These are phyloP conservation scores for Patiria pectinifera DNA, from an alignment of 53 echinoderm and acorn worm genomes.

Conservation along the genomic window DNA sequence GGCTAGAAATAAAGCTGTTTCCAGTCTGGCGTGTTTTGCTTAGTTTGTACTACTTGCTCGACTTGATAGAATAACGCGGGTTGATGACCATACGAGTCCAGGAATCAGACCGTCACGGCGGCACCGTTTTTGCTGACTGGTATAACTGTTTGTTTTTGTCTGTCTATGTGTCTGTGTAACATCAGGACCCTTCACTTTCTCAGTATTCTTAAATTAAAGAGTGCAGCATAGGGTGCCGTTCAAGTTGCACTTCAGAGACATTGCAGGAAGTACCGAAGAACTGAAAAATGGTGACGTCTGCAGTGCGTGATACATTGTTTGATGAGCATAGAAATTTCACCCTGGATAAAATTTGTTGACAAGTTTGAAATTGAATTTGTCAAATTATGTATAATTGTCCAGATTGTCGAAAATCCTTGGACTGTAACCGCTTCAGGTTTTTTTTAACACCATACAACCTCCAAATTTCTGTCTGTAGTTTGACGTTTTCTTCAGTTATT, in stretches of 20 bases:
- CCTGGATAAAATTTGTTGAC: too few relatives aligned
- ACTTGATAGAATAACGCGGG: background rate
- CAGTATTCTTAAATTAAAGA: background rate
- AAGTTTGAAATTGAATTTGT: background rate
- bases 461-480: too few relatives aligned
- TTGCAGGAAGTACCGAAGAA: too few relatives aligned
- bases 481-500: too few relatives aligned
- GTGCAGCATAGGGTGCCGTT: background rate
- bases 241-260: too few relatives aligned
- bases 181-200: background rate
- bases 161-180: background rate
- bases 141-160: background rate
- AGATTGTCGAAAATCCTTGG: too few relatives aligned
- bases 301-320: background rate
- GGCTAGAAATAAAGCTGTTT: too few relatives aligned
- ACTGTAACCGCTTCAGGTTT: too few relatives aligned
- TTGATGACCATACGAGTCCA: background rate
- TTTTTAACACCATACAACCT: too few relatives aligned
- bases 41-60: background rate
- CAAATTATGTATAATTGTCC: background rate
- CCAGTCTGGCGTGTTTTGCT: background rate
- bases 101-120: background rate
- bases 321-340: too few relatives aligned
- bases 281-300: too few relatives aligned
- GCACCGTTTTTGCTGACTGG: constrained; percentile 3